Conservation (phyloP, 2,113 vertebrate species). For the Pangasianodon gigas region DNA sequence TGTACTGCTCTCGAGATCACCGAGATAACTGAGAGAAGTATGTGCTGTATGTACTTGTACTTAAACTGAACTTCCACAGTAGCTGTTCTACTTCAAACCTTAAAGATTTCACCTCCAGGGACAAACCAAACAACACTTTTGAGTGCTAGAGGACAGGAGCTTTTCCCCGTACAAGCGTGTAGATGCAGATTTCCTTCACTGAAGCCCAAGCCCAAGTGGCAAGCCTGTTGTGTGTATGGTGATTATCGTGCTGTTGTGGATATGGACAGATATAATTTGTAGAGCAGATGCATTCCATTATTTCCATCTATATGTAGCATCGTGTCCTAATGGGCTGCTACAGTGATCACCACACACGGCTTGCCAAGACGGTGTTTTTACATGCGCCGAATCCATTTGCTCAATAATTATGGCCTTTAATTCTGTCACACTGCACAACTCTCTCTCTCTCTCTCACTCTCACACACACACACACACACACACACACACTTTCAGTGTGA, state of each 20-base stretch:
- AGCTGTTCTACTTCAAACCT: background rate
- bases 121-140: background rate
- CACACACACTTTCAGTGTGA: background rate
- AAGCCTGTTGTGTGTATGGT: background rate
- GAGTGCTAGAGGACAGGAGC: background rate
- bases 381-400: background rate
- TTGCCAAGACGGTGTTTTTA: background rate
- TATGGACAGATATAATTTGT: background rate
- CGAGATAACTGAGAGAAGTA: background rate
- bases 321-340: background rate
- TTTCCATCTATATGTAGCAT: background rate
- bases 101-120: background rate
- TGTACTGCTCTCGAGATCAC: background rate
- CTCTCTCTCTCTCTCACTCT: background rate
- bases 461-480: background rate
- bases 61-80: background rate
- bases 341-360: background rate
- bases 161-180: background rate
- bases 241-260: background rate
- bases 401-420: constrained; percentile 7
- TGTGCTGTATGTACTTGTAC: background rate
- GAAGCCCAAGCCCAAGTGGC: background rate
- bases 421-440: background rate
- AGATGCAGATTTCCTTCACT: background rate
- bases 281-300: background rate